Evolutionary conservation across 2,888 invertebrate genomes (phyloP).

Genomic region (Trichogramma dendrolimi): DNA sequence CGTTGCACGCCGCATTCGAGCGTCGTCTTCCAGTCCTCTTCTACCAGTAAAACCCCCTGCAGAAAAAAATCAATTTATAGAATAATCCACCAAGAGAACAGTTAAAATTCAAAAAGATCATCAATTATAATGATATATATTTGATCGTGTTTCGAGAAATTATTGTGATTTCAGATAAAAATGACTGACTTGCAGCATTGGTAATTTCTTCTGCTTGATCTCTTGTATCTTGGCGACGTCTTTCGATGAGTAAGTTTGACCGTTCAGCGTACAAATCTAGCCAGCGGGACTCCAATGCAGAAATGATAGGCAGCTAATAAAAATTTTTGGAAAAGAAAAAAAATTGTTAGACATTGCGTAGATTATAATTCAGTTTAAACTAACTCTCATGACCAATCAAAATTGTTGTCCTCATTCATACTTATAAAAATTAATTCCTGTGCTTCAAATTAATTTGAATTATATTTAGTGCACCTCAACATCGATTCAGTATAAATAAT

Average conservation of each 20-base stretch:
- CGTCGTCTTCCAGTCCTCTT: slow-evolving; percentile 60
- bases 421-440: too few relatives aligned
- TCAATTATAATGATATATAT: background rate
- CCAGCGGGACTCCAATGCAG: slow-evolving; percentile 75
- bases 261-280: slow-evolving; percentile 68
- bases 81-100: background rate
- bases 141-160: background rate
- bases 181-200: slow-evolving; percentile 60
- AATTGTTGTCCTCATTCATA: too few relatives aligned
- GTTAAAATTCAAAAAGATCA: background rate
- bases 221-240: slow-evolving; percentile 84
- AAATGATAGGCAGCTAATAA: slow-evolving; percentile 65
- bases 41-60: slow-evolving; percentile 47
- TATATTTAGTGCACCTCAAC: too few relatives aligned
- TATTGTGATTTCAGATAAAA: slow-evolving; percentile 14
- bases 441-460: too few relatives aligned
- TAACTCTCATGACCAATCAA: too few relatives aligned
- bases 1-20: slow-evolving; percentile 75
- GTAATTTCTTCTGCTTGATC: slow-evolving; percentile 93
- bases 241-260: slow-evolving; percentile 71
- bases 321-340: slow-evolving; percentile 20
- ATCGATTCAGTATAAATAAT: too few relatives aligned
- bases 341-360: too few relatives aligned
- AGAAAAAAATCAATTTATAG: background rate
- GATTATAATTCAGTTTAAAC: too few relatives aligned